Conservation (phyloP, 2,888 invertebrate species). For the Limnephilus marmoratus region DNA sequence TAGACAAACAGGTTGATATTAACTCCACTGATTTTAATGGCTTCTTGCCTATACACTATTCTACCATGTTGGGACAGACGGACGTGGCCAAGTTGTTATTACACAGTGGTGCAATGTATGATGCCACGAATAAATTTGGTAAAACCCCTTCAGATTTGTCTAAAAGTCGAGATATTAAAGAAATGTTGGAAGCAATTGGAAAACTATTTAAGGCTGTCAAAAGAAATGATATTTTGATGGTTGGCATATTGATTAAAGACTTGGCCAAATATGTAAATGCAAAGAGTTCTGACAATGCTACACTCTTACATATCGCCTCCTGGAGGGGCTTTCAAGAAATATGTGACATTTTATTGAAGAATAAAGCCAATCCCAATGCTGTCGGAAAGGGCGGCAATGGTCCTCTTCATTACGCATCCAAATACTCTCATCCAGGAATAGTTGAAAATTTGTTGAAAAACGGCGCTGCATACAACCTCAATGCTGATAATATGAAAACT, state of each 20-base stretch:
- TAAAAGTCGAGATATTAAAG: neutral
- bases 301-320: slow-evolving; percentile 3
- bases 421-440: neutral
- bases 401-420: slow-evolving; percentile 23
- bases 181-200: neutral
- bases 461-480: neutral
- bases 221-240: neutral
- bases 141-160: neutral
- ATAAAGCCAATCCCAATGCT: slow-evolving; percentile 9
- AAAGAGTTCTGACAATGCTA: neutral
- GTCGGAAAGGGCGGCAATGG: neutral
- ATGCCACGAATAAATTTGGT: neutral
- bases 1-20: slow-evolving; percentile 2
- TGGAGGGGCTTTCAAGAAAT: neutral
- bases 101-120: neutral
- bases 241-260: neutral
- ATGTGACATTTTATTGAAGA: slow-evolving; percentile 34
- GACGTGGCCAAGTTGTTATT: neutral
- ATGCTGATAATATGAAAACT: neutral
- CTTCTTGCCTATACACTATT: neutral
- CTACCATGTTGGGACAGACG: neutral
- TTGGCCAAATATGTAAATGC: neutral
- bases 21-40: neutral
- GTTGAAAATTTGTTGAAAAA: neutral
- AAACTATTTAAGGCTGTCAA: slow-evolving; percentile 27